These are phyloP conservation scores for Amphimallon solstitiale DNA, from an alignment of 2,888 invertebrate genomes.

Conservation along the genomic window DNA sequence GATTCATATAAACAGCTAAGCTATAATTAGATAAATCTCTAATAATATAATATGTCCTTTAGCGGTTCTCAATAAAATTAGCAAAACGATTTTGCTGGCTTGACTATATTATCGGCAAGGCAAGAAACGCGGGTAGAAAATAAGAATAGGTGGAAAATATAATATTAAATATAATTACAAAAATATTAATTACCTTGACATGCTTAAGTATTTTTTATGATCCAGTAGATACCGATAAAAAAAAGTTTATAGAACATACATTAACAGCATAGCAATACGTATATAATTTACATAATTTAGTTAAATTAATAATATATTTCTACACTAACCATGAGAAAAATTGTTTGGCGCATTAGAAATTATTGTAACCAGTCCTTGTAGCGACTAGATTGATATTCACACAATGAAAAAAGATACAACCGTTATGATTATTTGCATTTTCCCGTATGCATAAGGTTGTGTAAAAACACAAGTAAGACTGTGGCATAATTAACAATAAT, in stretches of 20 bases:
- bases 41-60: too few species aligned
- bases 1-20: too few species aligned
- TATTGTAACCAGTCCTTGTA: slow-evolving; percentile 11
- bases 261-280: slow-evolving; percentile 6
- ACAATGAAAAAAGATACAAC: slow-evolving; percentile 3
- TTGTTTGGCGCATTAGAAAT: slow-evolving; percentile 5
- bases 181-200: too few species aligned
- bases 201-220: background rate
- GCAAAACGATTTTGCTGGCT: too few species aligned
- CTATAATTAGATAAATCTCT: too few species aligned
- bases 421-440: slow-evolving; percentile 9
- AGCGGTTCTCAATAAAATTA: too few species aligned
- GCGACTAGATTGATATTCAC: background rate
- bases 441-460: background rate
- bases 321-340: background rate
- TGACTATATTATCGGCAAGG: too few species aligned
- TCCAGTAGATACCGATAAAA: slow-evolving; percentile 1
- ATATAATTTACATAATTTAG: slow-evolving; percentile 26
- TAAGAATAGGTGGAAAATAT: too few species aligned
- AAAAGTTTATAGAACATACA: background rate
- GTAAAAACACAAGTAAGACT: background rate
- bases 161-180: too few species aligned
- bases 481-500: background rate
- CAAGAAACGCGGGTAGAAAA: too few species aligned
- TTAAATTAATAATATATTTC: slow-evolving; percentile 3